phyloP scores from a whole-genome alignment of 2,888 invertebrate genomes.

The Dendrolimus pini region DNA sequence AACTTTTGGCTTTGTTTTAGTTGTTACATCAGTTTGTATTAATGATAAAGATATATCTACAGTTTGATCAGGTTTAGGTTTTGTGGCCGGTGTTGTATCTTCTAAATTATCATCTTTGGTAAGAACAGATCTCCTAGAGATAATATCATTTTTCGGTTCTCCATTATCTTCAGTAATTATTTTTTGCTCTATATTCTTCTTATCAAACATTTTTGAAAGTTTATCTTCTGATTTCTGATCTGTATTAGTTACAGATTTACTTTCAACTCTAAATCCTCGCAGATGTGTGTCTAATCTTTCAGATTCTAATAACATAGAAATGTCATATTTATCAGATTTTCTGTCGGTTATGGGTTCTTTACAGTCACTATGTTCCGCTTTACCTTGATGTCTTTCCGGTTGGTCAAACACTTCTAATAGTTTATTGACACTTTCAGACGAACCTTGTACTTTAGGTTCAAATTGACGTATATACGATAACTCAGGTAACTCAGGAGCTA shows the following conservation, averaged over 20 bases:
- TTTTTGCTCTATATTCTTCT: not conserved
- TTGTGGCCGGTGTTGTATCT: not conserved
- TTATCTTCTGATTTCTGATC: conserved; percentile 3
- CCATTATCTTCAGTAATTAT: not conserved
- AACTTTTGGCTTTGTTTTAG: conserved; percentile 42
- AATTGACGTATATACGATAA: conserved; percentile 42
- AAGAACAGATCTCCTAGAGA: not conserved
- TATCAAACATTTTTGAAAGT: conserved; percentile 4
- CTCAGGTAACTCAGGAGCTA: conserved; percentile 25
- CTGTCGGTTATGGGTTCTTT: not conserved
- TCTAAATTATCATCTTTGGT: not conserved
- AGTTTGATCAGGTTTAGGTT: conserved; percentile 30
- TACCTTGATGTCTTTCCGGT: conserved; percentile 45
- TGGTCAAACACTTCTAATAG: conserved; percentile 32
- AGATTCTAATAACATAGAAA: conserved; percentile 43
- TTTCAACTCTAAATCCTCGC: conserved; percentile 21
- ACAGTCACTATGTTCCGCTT: conserved; percentile 17
- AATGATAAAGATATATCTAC: conserved; percentile 56
- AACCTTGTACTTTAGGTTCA: conserved; percentile 32
- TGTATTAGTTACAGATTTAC: conserved; percentile 1
- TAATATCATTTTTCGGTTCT: not conserved
- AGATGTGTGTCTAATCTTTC: conserved; percentile 45
- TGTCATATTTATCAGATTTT: conserved; percentile 30
- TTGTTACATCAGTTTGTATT: conserved; percentile 33
- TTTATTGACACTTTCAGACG: conserved; percentile 35